Conservation (phyloP, 2,888 invertebrate species). For the Zonitis immaculata region DNA sequence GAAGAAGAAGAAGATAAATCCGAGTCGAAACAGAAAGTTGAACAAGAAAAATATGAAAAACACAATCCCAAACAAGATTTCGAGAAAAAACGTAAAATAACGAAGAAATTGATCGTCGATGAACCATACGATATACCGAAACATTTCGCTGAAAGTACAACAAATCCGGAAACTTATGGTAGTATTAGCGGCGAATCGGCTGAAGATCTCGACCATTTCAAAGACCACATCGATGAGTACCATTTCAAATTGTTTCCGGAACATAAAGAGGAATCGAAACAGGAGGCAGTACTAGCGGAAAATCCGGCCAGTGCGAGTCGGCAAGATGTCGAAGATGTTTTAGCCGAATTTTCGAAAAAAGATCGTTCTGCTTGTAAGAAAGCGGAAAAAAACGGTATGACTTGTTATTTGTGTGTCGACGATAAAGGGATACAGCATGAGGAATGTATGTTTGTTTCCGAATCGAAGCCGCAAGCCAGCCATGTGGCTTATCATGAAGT, state of each 20-base stretch:
- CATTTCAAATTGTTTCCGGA: slow-evolving; percentile 49
- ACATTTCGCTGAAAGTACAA: slow-evolving; percentile 34
- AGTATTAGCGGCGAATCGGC: slow-evolving; percentile 26
- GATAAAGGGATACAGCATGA: slow-evolving; percentile 67
- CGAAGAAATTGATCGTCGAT: slow-evolving; percentile 26
- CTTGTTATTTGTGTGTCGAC: slow-evolving; percentile 69
- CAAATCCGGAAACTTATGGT: slow-evolving; percentile 19
- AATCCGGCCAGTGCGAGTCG: slow-evolving; percentile 51
- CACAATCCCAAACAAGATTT: slow-evolving; percentile 1
- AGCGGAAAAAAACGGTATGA: slow-evolving; percentile 68
- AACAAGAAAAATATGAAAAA: slow-evolving; percentile 10
- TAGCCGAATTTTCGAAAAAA: slow-evolving; percentile 69
- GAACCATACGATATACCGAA: slow-evolving; percentile 35
- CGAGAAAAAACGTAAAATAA: slow-evolving; percentile 8
- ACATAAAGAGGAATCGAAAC: slow-evolving; percentile 37
- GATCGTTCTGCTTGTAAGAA: slow-evolving; percentile 69
- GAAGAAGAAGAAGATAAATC: slow-evolving; percentile 45
- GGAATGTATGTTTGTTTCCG: slow-evolving; percentile 73
- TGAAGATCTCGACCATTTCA: slow-evolving; percentile 48
- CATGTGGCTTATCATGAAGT: slow-evolving; percentile 64
- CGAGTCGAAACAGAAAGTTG: slow-evolving; percentile 36
- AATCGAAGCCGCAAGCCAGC: slow-evolving; percentile 60
- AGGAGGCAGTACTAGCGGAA: slow-evolving; percentile 38
- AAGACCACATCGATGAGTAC: slow-evolving; percentile 50
- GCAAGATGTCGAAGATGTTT: slow-evolving; percentile 64